Conservation (phyloP, 1,140 invertebrate genomes). For the Hydropsyche tenuis region DNA sequence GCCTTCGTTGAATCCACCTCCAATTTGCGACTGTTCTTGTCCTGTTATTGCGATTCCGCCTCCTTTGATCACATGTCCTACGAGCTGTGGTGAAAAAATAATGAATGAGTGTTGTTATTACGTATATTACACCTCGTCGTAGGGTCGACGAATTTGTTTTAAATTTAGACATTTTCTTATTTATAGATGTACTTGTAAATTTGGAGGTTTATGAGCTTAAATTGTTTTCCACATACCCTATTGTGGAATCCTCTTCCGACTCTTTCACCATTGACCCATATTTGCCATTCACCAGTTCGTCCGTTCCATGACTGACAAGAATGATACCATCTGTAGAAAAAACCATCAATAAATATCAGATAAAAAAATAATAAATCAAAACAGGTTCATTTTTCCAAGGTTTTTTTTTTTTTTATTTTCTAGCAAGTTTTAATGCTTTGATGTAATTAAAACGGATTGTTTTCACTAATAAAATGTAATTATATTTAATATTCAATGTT, state of each 20-base stretch:
- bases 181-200: no score
- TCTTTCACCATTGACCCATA: slow-evolving; percentile 82
- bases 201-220: no score
- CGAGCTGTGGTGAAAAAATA: slow-evolving; percentile 66
- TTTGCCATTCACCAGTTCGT: slow-evolving; percentile 84
- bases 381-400: no score
- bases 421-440: no score
- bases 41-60: slow-evolving; percentile 77
- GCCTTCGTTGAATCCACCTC: slow-evolving; percentile 66
- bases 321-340: slow-evolving; percentile 75
- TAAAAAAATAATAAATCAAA: no score
- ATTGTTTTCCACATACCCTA: slow-evolving; percentile 78
- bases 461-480: no score
- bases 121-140: background rate
- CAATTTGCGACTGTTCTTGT: slow-evolving; percentile 70
- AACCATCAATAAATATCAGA: background rate
- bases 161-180: no score
- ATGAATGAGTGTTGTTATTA: slow-evolving; percentile 13
- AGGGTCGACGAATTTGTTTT: no score
- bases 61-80: slow-evolving; percentile 77
- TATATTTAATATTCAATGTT: no score
- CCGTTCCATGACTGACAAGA: slow-evolving; percentile 86
- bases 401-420: no score
- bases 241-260: slow-evolving; percentile 84
- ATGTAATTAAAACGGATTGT: no score